Evolutionary conservation across 2,797 vertebrate species (phyloP).

Genomic region (Acanthurus tractus): DNA sequence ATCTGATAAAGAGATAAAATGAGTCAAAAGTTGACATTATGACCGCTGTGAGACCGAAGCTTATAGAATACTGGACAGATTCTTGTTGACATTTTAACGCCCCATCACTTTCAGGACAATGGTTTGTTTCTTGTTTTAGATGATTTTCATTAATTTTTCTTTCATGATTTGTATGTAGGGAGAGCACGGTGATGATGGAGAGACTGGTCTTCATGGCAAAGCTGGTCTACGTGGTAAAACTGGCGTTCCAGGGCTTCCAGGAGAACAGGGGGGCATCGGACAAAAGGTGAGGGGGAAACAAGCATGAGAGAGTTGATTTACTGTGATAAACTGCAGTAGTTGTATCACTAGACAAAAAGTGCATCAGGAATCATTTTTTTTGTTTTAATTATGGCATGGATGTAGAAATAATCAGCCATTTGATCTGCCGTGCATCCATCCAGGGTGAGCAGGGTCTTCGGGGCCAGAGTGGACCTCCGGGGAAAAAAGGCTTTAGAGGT

Average conservation of each 20-base stretch:
- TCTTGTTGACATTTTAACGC: neutral
- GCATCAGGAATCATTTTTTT: neutral
- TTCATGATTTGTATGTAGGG: conserved; percentile 83
- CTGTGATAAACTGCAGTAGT: neutral
- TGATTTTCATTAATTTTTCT: neutral
- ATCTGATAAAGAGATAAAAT: neutral
- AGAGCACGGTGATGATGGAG: conserved; percentile 95
- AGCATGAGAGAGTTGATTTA: neutral
- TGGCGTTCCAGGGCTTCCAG: conserved; percentile 92
- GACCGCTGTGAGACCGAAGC: neutral
- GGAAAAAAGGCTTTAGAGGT: conserved; percentile 92
- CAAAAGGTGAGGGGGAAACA: conserved; percentile 88
- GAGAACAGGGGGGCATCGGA: conserved; percentile 93
- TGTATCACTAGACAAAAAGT: neutral
- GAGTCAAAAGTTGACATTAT: neutral
- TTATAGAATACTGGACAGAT: neutral
- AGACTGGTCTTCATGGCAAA: conserved; percentile 89
- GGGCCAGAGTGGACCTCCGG: conserved; percentile 90
- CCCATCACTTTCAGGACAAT: neutral
- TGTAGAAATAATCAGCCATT: neutral
- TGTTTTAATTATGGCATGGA: neutral
- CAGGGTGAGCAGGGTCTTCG: conserved; percentile 94
- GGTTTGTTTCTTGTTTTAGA: neutral
- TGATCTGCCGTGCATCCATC: conserved; percentile 30
- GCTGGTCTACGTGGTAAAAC: conserved; percentile 90